These are phyloP conservation scores for Dyspetes luteomarginatus DNA, from an alignment of 2,888 invertebrate genomes.

Conservation along the genomic window DNA sequence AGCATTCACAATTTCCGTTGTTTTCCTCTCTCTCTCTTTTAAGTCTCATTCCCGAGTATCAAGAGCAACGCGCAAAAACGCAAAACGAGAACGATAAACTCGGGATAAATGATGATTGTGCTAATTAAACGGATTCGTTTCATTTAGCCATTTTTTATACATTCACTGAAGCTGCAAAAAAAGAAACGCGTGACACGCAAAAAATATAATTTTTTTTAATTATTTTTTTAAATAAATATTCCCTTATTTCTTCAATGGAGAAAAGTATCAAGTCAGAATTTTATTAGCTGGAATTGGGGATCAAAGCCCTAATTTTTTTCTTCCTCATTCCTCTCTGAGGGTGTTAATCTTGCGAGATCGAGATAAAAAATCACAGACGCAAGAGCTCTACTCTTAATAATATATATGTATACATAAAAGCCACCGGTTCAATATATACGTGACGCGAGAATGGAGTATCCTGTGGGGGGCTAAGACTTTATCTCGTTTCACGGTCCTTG, in stretches of 20 bases:
- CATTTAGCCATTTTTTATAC: neutral
- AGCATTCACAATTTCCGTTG: slow-evolving; percentile 61
- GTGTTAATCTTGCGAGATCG: slow-evolving; percentile 12
- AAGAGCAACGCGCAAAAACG: neutral
- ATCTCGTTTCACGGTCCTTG: slow-evolving; percentile 74
- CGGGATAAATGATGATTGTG: slow-evolving; percentile 46
- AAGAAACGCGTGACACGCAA: neutral
- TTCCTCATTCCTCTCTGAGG: neutral
- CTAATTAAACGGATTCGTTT: slow-evolving; percentile 22
- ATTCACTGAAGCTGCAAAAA: neutral
- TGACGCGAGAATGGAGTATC: slow-evolving; percentile 57
- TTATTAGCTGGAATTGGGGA: slow-evolving; percentile 33
- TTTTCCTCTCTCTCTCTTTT: slow-evolving; percentile 31
- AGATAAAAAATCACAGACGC: slow-evolving; percentile 53
- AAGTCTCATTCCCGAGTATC: slow-evolving; percentile 37
- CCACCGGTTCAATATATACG: slow-evolving; percentile 33
- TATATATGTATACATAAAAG: slow-evolving; percentile 31
- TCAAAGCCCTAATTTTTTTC: slow-evolving; percentile 37
- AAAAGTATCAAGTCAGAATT: slow-evolving; percentile 24
- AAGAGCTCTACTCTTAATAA: slow-evolving; percentile 7
- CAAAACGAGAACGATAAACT: slow-evolving; percentile 30
- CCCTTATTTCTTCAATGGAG: neutral
- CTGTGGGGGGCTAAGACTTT: slow-evolving; percentile 64
- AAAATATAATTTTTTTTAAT: neutral
- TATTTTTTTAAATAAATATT: neutral